Conservation (phyloP, 2,888 invertebrate genomes). For the Paralinhomoeus sp. region DNA sequence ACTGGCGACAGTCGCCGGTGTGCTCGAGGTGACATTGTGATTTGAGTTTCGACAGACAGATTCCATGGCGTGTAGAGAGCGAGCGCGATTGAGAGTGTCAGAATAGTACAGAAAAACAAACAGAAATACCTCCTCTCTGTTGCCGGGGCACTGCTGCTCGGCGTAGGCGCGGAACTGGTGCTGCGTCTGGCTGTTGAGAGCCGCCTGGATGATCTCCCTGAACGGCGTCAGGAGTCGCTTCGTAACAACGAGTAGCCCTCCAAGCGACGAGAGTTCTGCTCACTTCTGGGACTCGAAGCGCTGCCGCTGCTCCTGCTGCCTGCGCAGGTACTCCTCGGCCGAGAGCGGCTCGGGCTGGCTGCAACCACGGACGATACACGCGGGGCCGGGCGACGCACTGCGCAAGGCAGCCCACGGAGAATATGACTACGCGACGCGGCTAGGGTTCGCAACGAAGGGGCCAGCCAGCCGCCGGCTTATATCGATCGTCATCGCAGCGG, state of each 20-base stretch:
- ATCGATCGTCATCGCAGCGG: too few relatives aligned
- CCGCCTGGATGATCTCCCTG: slow-evolving; percentile 59
- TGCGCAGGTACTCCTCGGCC: too few relatives aligned
- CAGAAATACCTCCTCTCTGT: slow-evolving; percentile 35
- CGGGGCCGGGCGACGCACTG: too few relatives aligned
- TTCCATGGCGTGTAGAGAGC: too few relatives aligned
- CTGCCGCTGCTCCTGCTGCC: slow-evolving; percentile 8
- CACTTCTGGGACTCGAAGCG: slow-evolving; percentile 13
- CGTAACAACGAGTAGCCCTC: background rate
- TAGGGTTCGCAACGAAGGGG: too few relatives aligned
- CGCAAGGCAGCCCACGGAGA: too few relatives aligned
- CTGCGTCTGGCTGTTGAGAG: slow-evolving; percentile 60
- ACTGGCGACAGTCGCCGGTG: background rate
- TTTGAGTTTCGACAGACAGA: background rate
- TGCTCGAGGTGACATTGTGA: background rate
- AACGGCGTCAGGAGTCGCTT: background rate
- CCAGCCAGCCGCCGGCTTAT: too few relatives aligned
- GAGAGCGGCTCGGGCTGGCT: too few relatives aligned
- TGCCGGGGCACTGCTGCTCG: slow-evolving; percentile 55
- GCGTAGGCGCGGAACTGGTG: slow-evolving; percentile 71
- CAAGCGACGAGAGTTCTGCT: background rate
- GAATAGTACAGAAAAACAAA: background rate
- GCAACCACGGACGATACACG: too few relatives aligned
- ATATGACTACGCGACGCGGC: too few relatives aligned
- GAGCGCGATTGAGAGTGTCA: too few relatives aligned